phyloP scores from a whole-genome alignment of 2,888 invertebrate species.

The Ennomos quercinarius region DNA sequence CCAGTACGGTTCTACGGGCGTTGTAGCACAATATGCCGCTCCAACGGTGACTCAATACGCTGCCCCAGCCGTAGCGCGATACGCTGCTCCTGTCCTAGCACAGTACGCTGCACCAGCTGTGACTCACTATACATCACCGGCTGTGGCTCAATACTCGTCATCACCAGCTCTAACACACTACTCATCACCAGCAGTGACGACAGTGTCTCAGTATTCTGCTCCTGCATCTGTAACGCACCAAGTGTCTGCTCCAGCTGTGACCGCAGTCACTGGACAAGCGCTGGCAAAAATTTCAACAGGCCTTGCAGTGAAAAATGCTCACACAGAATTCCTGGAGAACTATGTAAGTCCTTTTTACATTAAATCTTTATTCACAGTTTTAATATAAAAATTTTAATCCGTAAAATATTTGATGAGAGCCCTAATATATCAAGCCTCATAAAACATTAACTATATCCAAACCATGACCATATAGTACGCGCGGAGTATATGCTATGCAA shows the following conservation, averaged over 20 bases:
- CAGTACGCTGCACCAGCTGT: conserved; percentile 41
- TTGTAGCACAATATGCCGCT: conserved; percentile 43
- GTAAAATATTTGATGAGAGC: neutral
- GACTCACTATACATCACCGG: conserved; percentile 56
- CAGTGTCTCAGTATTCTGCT: conserved; percentile 35
- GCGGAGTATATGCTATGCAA: conserved; percentile 1
- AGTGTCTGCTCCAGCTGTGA: conserved; percentile 41
- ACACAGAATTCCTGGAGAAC: conserved; percentile 86
- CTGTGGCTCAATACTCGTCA: conserved; percentile 18
- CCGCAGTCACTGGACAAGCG: conserved; percentile 47
- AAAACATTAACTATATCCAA: conserved; percentile 3
- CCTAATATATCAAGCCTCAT: neutral
- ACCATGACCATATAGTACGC: conserved; percentile 1
- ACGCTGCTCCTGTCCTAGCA: conserved; percentile 54
- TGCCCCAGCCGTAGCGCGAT: conserved; percentile 49
- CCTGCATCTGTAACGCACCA: conserved; percentile 44
- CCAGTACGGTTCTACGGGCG: conserved; percentile 53
- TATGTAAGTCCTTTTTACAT: conserved; percentile 79
- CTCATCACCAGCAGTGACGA: conserved; percentile 30
- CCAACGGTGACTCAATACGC: conserved; percentile 47
- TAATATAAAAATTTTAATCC: too few species aligned
- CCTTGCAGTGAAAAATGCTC: conserved; percentile 81
- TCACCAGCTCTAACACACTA: conserved; percentile 34
- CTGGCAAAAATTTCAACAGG: conserved; percentile 37
- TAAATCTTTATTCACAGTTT: neutral